Conservation (phyloP, 2,888 invertebrate species). For the Ceratothoa steindachneri region DNA sequence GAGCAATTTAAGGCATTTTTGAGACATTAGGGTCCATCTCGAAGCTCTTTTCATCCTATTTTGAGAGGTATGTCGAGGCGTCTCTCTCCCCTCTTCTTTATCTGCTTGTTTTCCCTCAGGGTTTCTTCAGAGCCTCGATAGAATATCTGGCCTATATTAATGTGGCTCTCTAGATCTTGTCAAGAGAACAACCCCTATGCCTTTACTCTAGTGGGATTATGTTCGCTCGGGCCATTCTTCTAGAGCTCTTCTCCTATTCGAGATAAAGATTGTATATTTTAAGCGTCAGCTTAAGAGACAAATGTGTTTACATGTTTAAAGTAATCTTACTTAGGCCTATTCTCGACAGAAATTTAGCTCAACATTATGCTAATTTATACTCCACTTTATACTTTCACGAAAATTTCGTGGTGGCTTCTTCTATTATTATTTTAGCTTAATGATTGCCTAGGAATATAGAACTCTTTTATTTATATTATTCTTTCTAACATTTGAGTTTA, state of each 20-base stretch:
- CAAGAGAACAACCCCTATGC: neutral
- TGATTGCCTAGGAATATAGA: no score
- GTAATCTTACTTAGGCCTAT: neutral
- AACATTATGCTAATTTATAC: neutral
- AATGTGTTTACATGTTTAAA: constrained; percentile 2
- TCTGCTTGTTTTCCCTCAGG: neutral
- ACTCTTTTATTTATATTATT: no score
- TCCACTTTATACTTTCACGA: neutral
- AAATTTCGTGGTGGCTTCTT: neutral
- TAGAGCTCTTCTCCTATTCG: neutral
- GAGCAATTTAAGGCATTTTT: neutral
- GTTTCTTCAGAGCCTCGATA: neutral
- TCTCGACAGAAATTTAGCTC: neutral
- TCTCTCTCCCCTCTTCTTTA: neutral
- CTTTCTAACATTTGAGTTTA: no score
- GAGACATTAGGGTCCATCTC: neutral
- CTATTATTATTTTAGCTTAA: no score
- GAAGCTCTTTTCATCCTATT: neutral
- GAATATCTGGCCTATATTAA: neutral
- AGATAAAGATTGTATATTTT: neutral
- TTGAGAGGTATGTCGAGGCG: neutral
- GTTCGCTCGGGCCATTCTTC: neutral
- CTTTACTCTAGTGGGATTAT: neutral
- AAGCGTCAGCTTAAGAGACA: neutral
- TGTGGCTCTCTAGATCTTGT: neutral